Evolutionary conservation across 2,113 vertebrate genomes (phyloP).

Genomic region (Terrapene triunguis): DNA sequence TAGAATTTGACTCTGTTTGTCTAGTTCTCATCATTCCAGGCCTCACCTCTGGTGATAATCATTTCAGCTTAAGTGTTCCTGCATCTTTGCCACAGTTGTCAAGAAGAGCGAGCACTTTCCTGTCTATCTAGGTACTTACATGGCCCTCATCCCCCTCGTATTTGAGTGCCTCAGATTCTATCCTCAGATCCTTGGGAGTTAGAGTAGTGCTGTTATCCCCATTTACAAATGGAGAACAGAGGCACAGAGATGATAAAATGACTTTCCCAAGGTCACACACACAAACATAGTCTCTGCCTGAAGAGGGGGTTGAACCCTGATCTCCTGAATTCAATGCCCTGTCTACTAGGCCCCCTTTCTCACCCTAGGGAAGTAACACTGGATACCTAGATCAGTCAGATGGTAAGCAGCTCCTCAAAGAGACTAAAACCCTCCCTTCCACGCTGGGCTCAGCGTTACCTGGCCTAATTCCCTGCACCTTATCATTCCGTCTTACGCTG

Average conservation of each 20-base stretch:
- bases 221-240: neutral
- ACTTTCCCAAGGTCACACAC: neutral
- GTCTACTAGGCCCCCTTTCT: neutral
- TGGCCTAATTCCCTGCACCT: neutral
- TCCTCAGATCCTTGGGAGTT: neutral
- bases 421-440: neutral
- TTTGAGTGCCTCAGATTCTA: conserved; percentile 34
- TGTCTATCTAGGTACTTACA: neutral
- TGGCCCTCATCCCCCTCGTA: neutral
- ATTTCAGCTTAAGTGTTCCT: conserved; percentile 29
- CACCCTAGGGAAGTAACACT: neutral
- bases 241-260: neutral
- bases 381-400: accelerated
- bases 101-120: neutral
- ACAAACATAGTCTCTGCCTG: neutral
- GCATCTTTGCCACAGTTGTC: conserved; percentile 39
- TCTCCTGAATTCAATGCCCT: neutral
- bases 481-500: neutral
- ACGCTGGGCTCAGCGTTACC: neutral
- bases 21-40: conserved; percentile 16
- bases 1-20: neutral
- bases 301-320: neutral
- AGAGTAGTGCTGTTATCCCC: neutral
- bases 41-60: neutral
- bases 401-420: accelerated